These are phyloP conservation scores for Tricholaema leucomelas DNA, from an alignment of 2,113 vertebrate genomes.

Conservation along the genomic window DNA sequence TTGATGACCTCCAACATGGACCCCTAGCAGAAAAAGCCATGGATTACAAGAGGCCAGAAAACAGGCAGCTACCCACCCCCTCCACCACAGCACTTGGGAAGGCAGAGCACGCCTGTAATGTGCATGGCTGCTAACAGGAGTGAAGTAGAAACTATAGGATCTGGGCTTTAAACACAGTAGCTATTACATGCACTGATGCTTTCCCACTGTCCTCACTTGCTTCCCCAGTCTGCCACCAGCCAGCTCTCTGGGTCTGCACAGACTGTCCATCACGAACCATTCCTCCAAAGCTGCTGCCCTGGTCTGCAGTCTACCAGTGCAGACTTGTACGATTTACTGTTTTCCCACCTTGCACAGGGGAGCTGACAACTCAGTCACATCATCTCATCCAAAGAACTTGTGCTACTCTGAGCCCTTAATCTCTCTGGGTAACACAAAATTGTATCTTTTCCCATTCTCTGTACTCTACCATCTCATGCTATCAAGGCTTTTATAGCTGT, in stretches of 20 bases:
- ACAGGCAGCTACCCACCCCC: no score
- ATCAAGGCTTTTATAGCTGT: not conserved
- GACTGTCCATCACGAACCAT: accelerated
- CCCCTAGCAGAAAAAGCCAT: not conserved
- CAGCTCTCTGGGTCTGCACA: accelerated
- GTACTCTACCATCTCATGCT: not conserved
- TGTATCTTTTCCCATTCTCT: not conserved
- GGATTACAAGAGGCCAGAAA: no score
- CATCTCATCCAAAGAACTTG: not conserved
- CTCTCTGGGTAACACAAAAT: not conserved
- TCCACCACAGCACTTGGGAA: accelerated
- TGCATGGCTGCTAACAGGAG: not conserved
- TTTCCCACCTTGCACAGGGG: not conserved
- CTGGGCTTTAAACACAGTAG: not conserved
- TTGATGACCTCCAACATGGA: accelerated
- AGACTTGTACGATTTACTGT: no score
- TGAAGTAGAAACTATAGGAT: accelerated
- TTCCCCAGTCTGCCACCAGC: not conserved
- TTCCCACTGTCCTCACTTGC: not conserved
- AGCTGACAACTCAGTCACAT: accelerated
- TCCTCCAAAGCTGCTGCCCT: not conserved
- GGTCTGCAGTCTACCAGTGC: not conserved
- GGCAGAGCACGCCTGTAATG: not conserved
- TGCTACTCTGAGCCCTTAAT: not conserved
- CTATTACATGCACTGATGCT: accelerated